A percentile compares a stretch with the other conserved stretches of the same genome.
Evolutionary conservation across 2,113 vertebrate species (phyloP).

Genomic region (Oncorhynchus tshawytscha): DNA sequence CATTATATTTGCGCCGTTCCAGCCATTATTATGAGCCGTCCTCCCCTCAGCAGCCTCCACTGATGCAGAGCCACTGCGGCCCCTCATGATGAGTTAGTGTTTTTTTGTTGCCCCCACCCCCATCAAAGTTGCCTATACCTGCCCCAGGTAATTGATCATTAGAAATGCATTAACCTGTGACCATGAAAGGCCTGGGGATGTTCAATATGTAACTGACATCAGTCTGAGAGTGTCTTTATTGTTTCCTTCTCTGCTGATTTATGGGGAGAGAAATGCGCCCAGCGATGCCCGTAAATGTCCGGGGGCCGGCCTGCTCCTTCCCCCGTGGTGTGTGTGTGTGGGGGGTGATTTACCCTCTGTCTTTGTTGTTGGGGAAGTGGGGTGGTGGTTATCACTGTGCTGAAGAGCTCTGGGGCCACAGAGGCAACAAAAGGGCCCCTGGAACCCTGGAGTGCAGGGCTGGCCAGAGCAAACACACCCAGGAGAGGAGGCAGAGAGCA

Average conservation of each 20-base stretch:
- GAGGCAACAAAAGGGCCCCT: conserved; percentile 60
- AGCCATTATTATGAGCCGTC: no score
- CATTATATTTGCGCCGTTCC: no score
- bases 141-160: not conserved
- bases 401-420: conserved; percentile 31
- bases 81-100: no score
- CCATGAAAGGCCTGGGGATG: conserved; percentile 12
- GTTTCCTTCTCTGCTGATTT: conserved; percentile 40
- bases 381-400: conserved; percentile 10
- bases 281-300: conserved; percentile 17
- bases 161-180: not conserved
- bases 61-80: no score
- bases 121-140: no score
- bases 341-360: conserved; percentile 2
- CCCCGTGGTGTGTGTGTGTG: not conserved
- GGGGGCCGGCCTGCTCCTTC: conserved; percentile 9
- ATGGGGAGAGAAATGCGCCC: conserved; percentile 24
- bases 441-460: conserved; percentile 51
- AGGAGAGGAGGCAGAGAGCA: not conserved
- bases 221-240: not conserved
- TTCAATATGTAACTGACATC: conserved; percentile 20
- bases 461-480: conserved; percentile 51
- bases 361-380: conserved; percentile 38
- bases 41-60: no score
- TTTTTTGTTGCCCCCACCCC: no score